Evolutionary conservation across 2,888 invertebrate species (phyloP).

Genomic region (Deilephila porcellus): DNA sequence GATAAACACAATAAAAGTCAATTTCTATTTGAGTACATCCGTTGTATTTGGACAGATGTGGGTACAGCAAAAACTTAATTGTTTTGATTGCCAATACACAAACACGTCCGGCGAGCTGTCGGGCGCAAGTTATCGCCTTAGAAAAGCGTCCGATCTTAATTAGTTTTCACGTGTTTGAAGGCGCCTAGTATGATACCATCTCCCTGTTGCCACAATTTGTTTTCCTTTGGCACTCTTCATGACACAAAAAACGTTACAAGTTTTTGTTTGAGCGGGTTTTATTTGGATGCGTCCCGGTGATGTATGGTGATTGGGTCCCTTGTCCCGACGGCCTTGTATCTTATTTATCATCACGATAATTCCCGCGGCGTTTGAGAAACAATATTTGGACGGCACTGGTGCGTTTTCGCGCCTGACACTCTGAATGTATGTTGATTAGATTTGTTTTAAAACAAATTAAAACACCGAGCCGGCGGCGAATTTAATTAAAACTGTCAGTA

Average conservation of each 20-base stretch:
- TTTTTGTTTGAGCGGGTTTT: conserved; percentile 79
- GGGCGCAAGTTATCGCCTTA: conserved; percentile 78
- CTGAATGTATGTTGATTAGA: conserved; percentile 76
- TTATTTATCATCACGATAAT: conserved; percentile 82
- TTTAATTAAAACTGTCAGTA: conserved; percentile 72
- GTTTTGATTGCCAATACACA: conserved; percentile 83
- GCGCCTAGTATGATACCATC: conserved; percentile 82
- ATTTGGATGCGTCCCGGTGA: conserved; percentile 77
- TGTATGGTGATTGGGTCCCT: conserved; percentile 84
- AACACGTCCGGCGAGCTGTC: conserved; percentile 76
- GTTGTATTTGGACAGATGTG: conserved; percentile 70
- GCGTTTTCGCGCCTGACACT: conserved; percentile 63
- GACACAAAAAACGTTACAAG: conserved; percentile 69
- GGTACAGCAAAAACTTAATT: conserved; percentile 81
- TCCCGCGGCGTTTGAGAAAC: conserved; percentile 72
- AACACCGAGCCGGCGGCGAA: conserved; percentile 68
- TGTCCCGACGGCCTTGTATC: conserved; percentile 77
- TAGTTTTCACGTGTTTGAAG: conserved; percentile 84
- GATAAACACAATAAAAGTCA: conserved; percentile 51
- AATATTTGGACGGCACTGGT: conserved; percentile 71
- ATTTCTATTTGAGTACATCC: conserved; percentile 43
- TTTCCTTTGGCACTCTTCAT: conserved; percentile 78
- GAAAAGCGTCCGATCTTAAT: conserved; percentile 84
- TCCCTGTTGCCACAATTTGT: conserved; percentile 82
- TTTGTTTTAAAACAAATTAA: conserved; percentile 74